Percentiles rank a stretch among this genome's conserved stretches.
phyloP scores from a whole-genome alignment of 2,888 invertebrate genomes.

The Cacoxenus indagator region DNA sequence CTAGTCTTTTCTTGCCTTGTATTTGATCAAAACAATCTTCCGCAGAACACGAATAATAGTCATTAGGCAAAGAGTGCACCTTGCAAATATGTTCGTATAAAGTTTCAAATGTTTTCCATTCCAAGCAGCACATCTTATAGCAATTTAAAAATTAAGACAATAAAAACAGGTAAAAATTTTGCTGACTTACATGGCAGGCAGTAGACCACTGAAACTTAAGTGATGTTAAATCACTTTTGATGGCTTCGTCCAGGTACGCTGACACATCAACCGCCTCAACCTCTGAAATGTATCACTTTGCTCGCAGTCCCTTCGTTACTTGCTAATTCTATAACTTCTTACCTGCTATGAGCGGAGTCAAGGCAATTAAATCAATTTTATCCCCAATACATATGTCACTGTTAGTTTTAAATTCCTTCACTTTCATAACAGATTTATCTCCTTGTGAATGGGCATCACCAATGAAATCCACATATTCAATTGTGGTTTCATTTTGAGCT shows the following conservation, averaged over 20 bases:
- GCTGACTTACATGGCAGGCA: conserved; percentile 43
- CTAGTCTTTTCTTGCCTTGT: conserved; percentile 43
- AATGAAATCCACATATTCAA: neutral
- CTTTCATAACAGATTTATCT: neutral
- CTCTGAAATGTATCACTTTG: too few species aligned
- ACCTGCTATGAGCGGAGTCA: neutral
- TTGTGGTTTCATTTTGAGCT: neutral
- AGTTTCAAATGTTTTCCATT: conserved; percentile 43
- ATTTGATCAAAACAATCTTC: conserved; percentile 43
- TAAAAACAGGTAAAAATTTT: neutral
- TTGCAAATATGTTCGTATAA: conserved; percentile 41
- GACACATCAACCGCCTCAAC: neutral
- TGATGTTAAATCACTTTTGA: neutral
- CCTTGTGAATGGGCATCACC: neutral
- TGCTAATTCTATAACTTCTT: neutral
- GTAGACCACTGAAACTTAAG: conserved; percentile 48
- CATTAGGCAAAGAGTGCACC: conserved; percentile 34
- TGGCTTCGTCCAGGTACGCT: neutral
- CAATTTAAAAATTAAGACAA: conserved; percentile 22
- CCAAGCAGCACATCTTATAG: conserved; percentile 37
- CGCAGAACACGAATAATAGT: conserved; percentile 53
- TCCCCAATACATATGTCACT: neutral
- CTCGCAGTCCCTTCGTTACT: neutral
- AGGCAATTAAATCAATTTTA: neutral
- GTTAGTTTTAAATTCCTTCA: neutral